Percentiles rank a stretch among this genome's conserved stretches.
Evolutionary conservation across 2,888 invertebrate species (phyloP).

Genomic region (Prostheceraeus crozeri): DNA sequence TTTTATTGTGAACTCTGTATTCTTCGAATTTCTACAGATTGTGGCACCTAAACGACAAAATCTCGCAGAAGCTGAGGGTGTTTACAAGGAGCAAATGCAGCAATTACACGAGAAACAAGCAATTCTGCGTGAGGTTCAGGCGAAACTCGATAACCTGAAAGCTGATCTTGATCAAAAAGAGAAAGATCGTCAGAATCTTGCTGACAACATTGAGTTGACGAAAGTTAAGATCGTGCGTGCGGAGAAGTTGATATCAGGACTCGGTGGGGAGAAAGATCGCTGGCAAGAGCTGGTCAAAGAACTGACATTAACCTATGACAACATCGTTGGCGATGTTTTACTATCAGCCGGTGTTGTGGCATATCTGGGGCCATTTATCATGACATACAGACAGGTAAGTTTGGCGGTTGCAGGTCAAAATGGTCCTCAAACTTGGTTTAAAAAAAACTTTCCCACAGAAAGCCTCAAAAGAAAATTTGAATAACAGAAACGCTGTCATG

Average conservation of each 20-base stretch:
- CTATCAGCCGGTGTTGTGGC: slow-evolving; percentile 54
- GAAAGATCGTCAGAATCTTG: slow-evolving; percentile 52
- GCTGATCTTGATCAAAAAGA: slow-evolving; percentile 51
- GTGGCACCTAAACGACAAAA: slow-evolving; percentile 54
- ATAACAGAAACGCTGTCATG: too few species aligned
- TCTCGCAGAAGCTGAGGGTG: slow-evolving; percentile 47
- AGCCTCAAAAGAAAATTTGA: too few species aligned
- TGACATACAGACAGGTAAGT: slow-evolving; percentile 48
- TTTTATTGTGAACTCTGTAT: neutral
- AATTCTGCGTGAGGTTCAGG: slow-evolving; percentile 50
- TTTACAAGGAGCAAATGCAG: slow-evolving; percentile 49
- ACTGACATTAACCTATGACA: slow-evolving; percentile 52
- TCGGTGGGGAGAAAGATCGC: slow-evolving; percentile 55
- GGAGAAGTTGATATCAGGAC: slow-evolving; percentile 55
- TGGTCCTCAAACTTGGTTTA: too few species aligned
- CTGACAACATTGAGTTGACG: slow-evolving; percentile 54
- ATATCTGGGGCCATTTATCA: slow-evolving; percentile 54
- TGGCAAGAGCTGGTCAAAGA: slow-evolving; percentile 54
- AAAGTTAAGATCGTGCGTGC: slow-evolving; percentile 54
- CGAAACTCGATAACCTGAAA: slow-evolving; percentile 49
- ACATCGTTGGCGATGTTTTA: slow-evolving; percentile 56
- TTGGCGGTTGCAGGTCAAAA: neutral
- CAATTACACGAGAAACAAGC: slow-evolving; percentile 49
- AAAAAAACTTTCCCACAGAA: too few species aligned
- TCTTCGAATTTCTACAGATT: slow-evolving; percentile 44